These are phyloP conservation scores for Papilio glaucus DNA, from an alignment of 1,140 invertebrate species.

Conservation along the genomic window DNA sequence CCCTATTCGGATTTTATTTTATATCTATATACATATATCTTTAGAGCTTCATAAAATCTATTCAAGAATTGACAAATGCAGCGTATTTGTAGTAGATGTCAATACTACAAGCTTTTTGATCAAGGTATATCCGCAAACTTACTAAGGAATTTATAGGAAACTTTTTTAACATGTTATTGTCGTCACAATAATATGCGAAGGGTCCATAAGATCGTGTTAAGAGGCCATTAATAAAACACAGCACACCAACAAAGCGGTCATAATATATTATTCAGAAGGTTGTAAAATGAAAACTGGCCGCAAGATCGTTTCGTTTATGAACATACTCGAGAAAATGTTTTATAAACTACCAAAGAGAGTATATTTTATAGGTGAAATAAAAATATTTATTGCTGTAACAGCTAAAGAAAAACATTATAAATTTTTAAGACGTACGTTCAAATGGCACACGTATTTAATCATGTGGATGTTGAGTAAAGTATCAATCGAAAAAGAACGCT, in stretches of 20 bases:
- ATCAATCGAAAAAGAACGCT: neutral
- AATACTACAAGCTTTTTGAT: neutral
- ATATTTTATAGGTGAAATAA: constrained; percentile 30
- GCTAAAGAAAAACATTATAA: constrained; percentile 23
- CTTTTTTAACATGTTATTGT: constrained; percentile 10
- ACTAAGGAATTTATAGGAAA: constrained; percentile 18
- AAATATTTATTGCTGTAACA: constrained; percentile 34
- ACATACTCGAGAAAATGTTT: constrained; percentile 51
- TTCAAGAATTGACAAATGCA: too few relatives aligned
- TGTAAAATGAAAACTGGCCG: constrained; percentile 56
- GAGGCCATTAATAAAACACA: constrained; percentile 48
- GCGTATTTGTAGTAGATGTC: too few relatives aligned
- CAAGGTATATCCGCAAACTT: neutral
- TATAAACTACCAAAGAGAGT: constrained; percentile 34
- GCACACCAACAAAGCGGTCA: constrained; percentile 48
- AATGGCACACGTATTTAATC: constrained; percentile 26
- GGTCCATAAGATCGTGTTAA: constrained; percentile 46
- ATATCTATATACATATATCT: too few relatives aligned
- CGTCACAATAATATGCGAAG: constrained; percentile 34
- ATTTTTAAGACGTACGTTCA: constrained; percentile 22
- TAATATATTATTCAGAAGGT: constrained; percentile 57
- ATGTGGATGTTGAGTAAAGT: neutral
- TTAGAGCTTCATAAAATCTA: too few relatives aligned
- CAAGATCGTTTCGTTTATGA: constrained; percentile 53
- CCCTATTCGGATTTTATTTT: too few relatives aligned